A percentile compares a stretch with the other conserved stretches of the same genome.
Evolutionary conservation across 2,797 vertebrate genomes (phyloP).

Genomic region (Rallus crepitans): DNA sequence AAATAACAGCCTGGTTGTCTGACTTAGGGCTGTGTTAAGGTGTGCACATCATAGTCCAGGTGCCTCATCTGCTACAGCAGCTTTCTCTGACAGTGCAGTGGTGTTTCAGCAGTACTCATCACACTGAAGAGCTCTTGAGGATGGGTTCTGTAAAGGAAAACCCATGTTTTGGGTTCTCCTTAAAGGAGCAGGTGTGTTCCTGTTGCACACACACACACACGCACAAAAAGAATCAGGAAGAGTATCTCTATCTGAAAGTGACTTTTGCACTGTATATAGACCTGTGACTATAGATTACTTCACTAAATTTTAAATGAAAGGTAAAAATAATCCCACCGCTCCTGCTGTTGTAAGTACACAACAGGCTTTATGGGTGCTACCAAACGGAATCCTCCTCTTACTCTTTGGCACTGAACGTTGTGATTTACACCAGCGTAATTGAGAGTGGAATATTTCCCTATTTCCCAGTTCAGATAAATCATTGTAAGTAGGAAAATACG

Average conservation of each 20-base stretch:
- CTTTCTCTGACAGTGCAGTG: accelerated
- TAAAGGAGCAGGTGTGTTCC: background rate
- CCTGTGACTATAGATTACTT: background rate
- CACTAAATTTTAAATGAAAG: background rate
- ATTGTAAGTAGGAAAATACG: background rate
- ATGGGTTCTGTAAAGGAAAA: background rate
- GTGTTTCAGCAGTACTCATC: background rate
- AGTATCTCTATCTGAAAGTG: background rate
- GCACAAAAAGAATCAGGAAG: background rate
- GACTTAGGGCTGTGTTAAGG: background rate
- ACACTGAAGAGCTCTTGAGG: accelerated
- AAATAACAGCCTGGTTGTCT: background rate
- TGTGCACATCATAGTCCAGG: too few species aligned
- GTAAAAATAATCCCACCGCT: background rate
- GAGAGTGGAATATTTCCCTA: background rate
- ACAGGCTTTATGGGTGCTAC: background rate
- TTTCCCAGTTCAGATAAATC: slow-evolving; percentile 22
- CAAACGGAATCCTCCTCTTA: background rate
- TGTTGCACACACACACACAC: background rate
- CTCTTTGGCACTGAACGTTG: background rate
- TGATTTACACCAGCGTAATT: background rate
- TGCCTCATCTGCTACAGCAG: background rate
- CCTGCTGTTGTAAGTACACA: background rate
- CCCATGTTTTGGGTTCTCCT: background rate
- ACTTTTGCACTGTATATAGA: background rate